Percentiles rank a stretch among this genome's conserved stretches.
phyloP scores from a whole-genome alignment of 2,888 invertebrate genomes.

The Drosophila multiciliata region DNA sequence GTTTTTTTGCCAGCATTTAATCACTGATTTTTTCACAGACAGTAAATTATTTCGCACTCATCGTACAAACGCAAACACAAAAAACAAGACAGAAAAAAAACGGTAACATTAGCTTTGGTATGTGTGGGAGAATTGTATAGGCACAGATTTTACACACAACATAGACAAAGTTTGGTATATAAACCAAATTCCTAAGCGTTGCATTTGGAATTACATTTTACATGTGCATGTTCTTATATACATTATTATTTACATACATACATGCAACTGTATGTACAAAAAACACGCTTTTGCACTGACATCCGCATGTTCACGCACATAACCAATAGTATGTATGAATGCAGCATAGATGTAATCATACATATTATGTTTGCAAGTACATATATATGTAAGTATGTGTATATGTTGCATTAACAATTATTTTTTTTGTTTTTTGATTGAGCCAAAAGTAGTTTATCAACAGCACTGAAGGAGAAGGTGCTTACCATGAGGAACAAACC shows the following conservation, averaged over 20 bases:
- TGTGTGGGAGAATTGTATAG: constrained; percentile 17
- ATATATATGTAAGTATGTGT: constrained; percentile 19
- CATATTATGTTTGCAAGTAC: constrained; percentile 11
- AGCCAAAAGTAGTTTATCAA: constrained; percentile 57
- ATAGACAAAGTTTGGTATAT: constrained; percentile 5
- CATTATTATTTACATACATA: constrained; percentile 29
- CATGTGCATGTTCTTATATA: constrained; percentile 10
- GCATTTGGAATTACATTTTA: constrained; percentile 39
- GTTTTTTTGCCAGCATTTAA: constrained; percentile 57
- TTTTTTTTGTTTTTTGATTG: constrained; percentile 17
- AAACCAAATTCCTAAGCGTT: constrained; percentile 24
- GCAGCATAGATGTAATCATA: constrained; percentile 7
- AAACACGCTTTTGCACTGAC: constrained; percentile 15
- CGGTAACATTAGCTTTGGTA: constrained; percentile 31
- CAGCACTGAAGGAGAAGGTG: constrained; percentile 70
- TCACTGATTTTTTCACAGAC: constrained; percentile 43
- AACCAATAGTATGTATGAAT: constrained; percentile 18
- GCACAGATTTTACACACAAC: constrained; percentile 16
- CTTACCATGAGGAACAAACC: constrained; percentile 76
- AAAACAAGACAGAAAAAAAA: constrained; percentile 17
- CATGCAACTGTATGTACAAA: constrained; percentile 14
- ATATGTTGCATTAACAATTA: constrained; percentile 44
- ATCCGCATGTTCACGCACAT: constrained; percentile 21
- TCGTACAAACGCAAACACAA: constrained; percentile 39
- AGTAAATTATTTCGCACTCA: constrained; percentile 47